Evolutionary conservation across 2,888 invertebrate genomes (phyloP), one percentile per base, ranked within the genome.

Genomic region (Corythucha ciliata): DNA sequence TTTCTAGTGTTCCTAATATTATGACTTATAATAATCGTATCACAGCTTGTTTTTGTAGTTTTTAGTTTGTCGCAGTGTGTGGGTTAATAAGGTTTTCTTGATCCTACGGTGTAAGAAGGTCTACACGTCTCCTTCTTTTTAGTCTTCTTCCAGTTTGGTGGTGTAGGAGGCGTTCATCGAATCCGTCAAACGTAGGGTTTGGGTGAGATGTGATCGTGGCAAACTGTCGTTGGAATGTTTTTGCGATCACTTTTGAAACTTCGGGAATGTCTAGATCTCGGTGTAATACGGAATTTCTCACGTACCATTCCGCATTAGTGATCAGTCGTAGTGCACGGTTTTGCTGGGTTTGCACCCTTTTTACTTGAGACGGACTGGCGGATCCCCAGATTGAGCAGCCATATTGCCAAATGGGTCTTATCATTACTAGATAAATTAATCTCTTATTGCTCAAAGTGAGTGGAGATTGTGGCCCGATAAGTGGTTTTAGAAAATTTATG

Each of bases 341-440:
- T 5, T 44, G 44, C 18, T 44, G 27, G 29, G 18, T 16, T 44
- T 29, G 16, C 10, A 44, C 32, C 16, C 44, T 5, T 44, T 44
- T 44, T 2, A 44, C 29, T 21, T 44, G 44, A 12, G 44, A 12
- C 12, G 32, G 26, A 20, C 44, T 44, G 6, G 44, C 44, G 29
- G 44, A 44, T 7, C 42, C 25, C 42, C 42, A 5, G 2, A 26
- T 4, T 26, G 44, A 44, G 44, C 32, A 4, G 3, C 44, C 44
- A 26, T 44, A 44, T 27, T 44, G 44, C 44, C 44, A 29, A 27
- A 44, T 20, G 20, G 44, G 44, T n/a, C 32, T 29, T 29, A 44
- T 44, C 32, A 44, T 2, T 12, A 44, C 32, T 4, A 29, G 44
- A 16, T 32, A 44, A 8, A 44, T 44, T 6, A 44, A 26, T 27